Evolutionary conservation across 2,797 vertebrate genomes (phyloP).

Genomic region (Chelidonichthys spinosus): DNA sequence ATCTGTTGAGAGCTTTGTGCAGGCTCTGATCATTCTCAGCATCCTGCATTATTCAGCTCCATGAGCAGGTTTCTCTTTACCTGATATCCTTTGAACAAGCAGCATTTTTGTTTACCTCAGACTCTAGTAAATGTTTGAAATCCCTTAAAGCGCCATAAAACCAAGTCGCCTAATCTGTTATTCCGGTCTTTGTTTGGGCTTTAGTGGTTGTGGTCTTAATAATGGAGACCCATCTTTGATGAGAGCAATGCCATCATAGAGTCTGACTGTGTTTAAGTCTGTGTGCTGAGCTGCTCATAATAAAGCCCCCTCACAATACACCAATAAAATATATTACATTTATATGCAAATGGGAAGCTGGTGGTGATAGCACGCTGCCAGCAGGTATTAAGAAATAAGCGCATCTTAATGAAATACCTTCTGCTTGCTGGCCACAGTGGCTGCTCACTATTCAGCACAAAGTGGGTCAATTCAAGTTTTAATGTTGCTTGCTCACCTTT

Average conservation of each 20-base stretch:
- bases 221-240: slow-evolving; percentile 56
- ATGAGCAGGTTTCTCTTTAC: slow-evolving; percentile 29
- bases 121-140: slow-evolving; percentile 55
- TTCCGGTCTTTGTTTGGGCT: slow-evolving; percentile 36
- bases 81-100: slow-evolving; percentile 52
- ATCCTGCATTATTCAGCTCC: slow-evolving; percentile 53
- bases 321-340: slow-evolving; percentile 66
- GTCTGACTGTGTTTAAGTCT: slow-evolving; percentile 57
- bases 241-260: slow-evolving; percentile 61
- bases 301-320: slow-evolving; percentile 66
- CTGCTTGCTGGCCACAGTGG: slow-evolving; percentile 51
- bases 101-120: slow-evolving; percentile 57
- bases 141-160: slow-evolving; percentile 38
- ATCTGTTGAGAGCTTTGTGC: slow-evolving; percentile 17
- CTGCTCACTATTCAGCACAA: slow-evolving; percentile 49
- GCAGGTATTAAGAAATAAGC: slow-evolving; percentile 71
- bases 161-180: slow-evolving; percentile 42
- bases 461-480: slow-evolving; percentile 51
- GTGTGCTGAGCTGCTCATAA: slow-evolving; percentile 53
- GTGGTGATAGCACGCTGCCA: slow-evolving; percentile 57
- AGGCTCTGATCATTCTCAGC: slow-evolving; percentile 45
- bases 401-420: slow-evolving; percentile 70
- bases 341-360: slow-evolving; percentile 68
- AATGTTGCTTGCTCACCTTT: slow-evolving; percentile 70
- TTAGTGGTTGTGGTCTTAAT: slow-evolving; percentile 50